A percentile compares a stretch with the other conserved stretches of the same genome.
Conservation (phyloP, 1,140 invertebrate genomes). For the Chymomyza costata region DNA sequence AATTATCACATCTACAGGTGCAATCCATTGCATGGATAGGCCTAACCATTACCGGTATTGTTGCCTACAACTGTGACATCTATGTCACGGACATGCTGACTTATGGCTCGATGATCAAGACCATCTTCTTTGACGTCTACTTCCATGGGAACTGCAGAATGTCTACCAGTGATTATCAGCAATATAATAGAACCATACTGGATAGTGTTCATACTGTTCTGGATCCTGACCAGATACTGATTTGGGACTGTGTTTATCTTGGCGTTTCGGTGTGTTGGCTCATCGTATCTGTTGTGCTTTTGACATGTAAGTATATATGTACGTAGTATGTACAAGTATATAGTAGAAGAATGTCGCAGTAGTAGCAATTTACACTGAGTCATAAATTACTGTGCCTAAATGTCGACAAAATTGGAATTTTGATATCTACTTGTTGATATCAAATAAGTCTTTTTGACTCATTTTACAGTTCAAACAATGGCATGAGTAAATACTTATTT, state of each 20-base stretch:
- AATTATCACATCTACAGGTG: conserved; percentile 25
- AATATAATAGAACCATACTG: conserved; percentile 32
- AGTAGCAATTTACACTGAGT: no score
- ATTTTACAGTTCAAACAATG: no score
- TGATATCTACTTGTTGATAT: no score
- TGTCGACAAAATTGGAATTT: no score
- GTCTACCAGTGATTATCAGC: conserved; percentile 31
- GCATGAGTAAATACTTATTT: no score
- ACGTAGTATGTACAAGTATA: no score
- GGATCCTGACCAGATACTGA: conserved; percentile 43
- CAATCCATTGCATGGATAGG: conserved; percentile 63
- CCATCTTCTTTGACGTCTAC: conserved; percentile 56
- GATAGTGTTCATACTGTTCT: conserved; percentile 41
- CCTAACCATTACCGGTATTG: conserved; percentile 57
- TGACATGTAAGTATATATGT: conserved; percentile 62
- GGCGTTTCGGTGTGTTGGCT: conserved; percentile 58
- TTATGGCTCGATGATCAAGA: conserved; percentile 42
- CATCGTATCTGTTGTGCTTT: conserved; percentile 46
- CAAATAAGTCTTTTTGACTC: no score
- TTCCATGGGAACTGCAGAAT: conserved; percentile 50
- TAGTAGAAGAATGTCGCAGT: no score
- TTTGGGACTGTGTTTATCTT: conserved; percentile 64
- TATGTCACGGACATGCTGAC: conserved; percentile 33
- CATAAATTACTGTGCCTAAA: no score
- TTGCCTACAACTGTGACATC: conserved; percentile 55